A percentile compares a stretch with the other conserved stretches of the same genome.
These are phyloP conservation scores for Bombycilla garrulus DNA, from an alignment of 2,113 vertebrate genomes.

Conservation along the genomic window DNA sequence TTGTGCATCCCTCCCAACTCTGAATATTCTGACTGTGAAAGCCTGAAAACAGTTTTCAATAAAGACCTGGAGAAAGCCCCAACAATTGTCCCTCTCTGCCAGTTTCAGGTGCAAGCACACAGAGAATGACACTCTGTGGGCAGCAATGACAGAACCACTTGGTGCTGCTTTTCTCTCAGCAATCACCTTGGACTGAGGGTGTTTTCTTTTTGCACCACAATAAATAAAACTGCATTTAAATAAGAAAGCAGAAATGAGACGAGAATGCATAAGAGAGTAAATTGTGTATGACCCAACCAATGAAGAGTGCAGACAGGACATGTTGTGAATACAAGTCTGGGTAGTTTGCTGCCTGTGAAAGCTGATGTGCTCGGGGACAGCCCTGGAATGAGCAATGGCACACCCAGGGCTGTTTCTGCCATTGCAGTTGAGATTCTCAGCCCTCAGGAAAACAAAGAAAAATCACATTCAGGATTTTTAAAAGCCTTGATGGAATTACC, in stretches of 20 bases:
- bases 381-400: conserved; percentile 10
- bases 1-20: background rate
- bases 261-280: conserved; percentile 23
- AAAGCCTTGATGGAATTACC: conserved; percentile 48
- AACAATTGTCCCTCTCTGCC: background rate
- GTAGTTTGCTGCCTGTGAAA: background rate
- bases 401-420: conserved; percentile 1
- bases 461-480: background rate
- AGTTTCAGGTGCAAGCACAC: background rate
- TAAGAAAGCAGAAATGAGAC: conserved; percentile 43
- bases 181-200: conserved; percentile 19
- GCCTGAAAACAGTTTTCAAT: background rate
- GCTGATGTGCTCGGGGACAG: background rate
- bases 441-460: conserved; percentile 25
- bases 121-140: background rate
- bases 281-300: background rate
- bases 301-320: background rate
- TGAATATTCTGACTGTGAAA: background rate
- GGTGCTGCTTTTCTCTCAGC: background rate
- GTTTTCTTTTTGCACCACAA: conserved; percentile 2
- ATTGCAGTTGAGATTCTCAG: background rate
- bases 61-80: background rate
- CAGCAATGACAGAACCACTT: background rate
- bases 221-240: conserved; percentile 43
- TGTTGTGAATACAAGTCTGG: background rate